Evolutionary conservation across 2,888 invertebrate genomes (phyloP), one percentile per base, ranked within the genome.

Genomic region (Aporophyla lueneburgensis): DNA sequence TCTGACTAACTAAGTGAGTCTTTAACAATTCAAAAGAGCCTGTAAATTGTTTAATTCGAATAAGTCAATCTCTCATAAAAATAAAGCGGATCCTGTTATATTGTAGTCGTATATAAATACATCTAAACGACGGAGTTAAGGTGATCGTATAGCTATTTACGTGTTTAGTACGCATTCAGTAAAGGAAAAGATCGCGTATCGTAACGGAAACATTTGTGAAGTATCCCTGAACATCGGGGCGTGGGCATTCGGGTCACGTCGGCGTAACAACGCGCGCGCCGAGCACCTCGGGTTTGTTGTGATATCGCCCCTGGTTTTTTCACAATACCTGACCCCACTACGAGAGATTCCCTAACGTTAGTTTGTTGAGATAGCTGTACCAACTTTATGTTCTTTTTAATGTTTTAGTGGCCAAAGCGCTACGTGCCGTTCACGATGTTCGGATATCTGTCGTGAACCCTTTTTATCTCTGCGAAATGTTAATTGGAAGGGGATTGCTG

Each of bases 241-340:
- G 91, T 93, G 90, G 89, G 92, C 91, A 95, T 95, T 92, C 96
- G 89, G 91, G 93, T 95, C 96, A 96, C 96, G 96, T 95, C 82
- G 91, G 87, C 88, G 93, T 92, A 94, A 94, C 95, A 95, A 95
- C 95, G 94, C 92, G 91, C 92, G 92, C 94, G 93, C 92, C 92
- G 92, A 93, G 92, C 93, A 94, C 94, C 95, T 93, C 92, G 93
- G 95, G 95, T 94, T 95, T 96, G 96, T 96, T 95, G 95, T 95
- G 95, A 95, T 96, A 96, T 94, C 94, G 92, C 91, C 92, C 91
- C 87, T 90, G 91, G 92, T 94, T 95, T 95, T 95, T 94, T 93
- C 93, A 93, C 94, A 94, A 94, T 95, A 95, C 95, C 95, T 95
- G 96, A 95, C 94, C 95, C 91, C 88, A 91, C 90, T 92, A 89